Base-by-base conservation (phyloP, 1,140 invertebrate species). In the Drosophila orosa region DNA sequence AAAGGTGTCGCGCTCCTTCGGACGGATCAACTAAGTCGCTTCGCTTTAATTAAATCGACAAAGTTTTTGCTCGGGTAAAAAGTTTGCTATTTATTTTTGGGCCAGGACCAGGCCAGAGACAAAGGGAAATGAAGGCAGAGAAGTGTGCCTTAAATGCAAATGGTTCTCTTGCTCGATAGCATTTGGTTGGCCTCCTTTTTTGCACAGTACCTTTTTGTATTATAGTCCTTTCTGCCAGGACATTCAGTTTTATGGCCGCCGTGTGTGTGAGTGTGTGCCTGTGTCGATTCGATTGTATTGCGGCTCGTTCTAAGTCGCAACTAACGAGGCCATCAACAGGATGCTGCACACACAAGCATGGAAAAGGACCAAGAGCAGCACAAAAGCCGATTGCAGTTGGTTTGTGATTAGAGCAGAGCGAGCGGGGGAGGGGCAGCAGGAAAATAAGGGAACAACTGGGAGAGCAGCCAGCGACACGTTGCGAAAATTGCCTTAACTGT, bases 301-400 rank as follows among this genome's bases (percentile, higher is more conserved):
- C 59, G 65, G 66, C 55, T 63, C 68, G 63, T 77, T 78, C 63
- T 89, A 87, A 87, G 84, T 89, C 84, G 47, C 61, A 84, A 61
- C 84, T 89, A 87, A 87, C 84, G 84, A 87, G 84, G 84, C 80
- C 84, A 89, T 87, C 85, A 89, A 84, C 84, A 89, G 84, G 84
- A 87, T 84, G 80, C 83, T 74, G 77, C 77, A 76, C 50, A 54
- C 48, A 52, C 75, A 39, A 42, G 35, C 50, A 35, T 37, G 33
- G 33, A 37, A 55, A 76, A 67, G 33, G 48, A 62, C 33, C 19
- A 74, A 52, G 44, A 65, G 42, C 61, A 72, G 81, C 74, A 82
- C 75, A 87, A 87, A 86, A 87, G 80, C 79, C 75, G 75, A 83
- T 87, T 87, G 84, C 84, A 87, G 79, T 77, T 66, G 84, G 72